Evolutionary conservation across 2,113 vertebrate species (phyloP).

Genomic region (Syngnathoides biaculeatus): DNA sequence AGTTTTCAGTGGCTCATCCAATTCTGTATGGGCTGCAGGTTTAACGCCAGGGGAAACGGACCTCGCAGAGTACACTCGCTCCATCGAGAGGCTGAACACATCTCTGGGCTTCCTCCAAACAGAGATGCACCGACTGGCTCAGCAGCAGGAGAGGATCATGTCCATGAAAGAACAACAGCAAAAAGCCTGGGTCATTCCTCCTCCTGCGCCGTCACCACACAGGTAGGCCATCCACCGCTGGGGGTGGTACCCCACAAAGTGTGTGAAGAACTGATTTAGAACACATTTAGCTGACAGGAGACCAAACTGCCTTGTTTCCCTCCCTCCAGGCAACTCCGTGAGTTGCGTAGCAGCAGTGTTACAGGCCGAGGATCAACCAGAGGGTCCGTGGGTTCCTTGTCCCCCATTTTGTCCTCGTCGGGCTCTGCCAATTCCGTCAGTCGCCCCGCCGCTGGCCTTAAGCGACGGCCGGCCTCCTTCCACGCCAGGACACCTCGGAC

Average conservation of each 20-base stretch:
- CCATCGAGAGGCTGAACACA: slow-evolving; percentile 90
- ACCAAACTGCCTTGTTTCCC: slow-evolving; percentile 32
- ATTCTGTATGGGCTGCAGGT: slow-evolving; percentile 31
- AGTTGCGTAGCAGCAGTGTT: slow-evolving; percentile 79
- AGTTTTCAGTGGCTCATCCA: neutral
- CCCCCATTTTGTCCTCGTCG: slow-evolving; percentile 73
- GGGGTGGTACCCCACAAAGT: neutral
- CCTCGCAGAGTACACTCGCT: slow-evolving; percentile 87
- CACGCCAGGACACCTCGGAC: slow-evolving; percentile 84
- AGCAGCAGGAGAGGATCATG: slow-evolving; percentile 95
- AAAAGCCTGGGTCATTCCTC: slow-evolving; percentile 89
- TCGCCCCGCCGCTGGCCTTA: slow-evolving; percentile 81
- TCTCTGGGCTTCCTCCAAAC: slow-evolving; percentile 89
- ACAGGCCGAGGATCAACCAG: slow-evolving; percentile 72
- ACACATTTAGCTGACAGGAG: neutral
- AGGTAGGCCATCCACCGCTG: slow-evolving; percentile 63
- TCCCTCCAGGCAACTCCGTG: slow-evolving; percentile 79
- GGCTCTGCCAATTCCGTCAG: slow-evolving; percentile 80
- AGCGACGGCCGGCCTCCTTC: slow-evolving; percentile 82
- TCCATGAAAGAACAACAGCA: slow-evolving; percentile 88
- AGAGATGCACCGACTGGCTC: slow-evolving; percentile 93
- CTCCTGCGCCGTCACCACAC: slow-evolving; percentile 85
- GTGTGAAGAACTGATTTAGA: neutral
- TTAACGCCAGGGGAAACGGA: slow-evolving; percentile 75
- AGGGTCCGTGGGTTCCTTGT: slow-evolving; percentile 78